Evolutionary conservation across 2,888 invertebrate species (phyloP).

Genomic region (Heliconius charithonia): DNA sequence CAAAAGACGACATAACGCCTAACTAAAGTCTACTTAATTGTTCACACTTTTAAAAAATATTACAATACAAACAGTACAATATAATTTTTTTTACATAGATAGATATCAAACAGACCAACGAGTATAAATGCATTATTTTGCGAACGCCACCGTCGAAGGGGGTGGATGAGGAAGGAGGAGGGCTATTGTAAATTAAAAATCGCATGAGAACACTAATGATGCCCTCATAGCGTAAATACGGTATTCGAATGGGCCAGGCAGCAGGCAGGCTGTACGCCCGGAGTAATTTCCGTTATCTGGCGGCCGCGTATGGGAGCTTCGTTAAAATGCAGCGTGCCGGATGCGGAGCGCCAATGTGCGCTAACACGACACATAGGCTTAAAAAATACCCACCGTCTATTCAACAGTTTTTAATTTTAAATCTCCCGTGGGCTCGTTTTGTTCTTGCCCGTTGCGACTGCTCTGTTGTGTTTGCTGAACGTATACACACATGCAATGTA

Average conservation of each 20-base stretch:
- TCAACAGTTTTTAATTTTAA: slow-evolving; percentile 56
- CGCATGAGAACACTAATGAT: slow-evolving; percentile 47
- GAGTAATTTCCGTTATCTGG: slow-evolving; percentile 58
- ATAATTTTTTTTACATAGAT: neutral
- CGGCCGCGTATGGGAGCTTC: slow-evolving; percentile 51
- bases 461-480: slow-evolving; percentile 33
- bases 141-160: neutral
- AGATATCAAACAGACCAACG: neutral
- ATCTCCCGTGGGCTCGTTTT: slow-evolving; percentile 48
- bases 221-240: slow-evolving; percentile 54
- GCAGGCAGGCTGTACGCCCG: slow-evolving; percentile 49
- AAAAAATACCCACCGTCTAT: slow-evolving; percentile 52
- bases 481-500: slow-evolving; percentile 9
- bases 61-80: neutral
- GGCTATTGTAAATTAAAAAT: slow-evolving; percentile 44
- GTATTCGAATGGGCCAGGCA: slow-evolving; percentile 49
- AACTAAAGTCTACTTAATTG: too few species aligned
- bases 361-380: slow-evolving; percentile 51
- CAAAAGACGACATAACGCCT: too few species aligned
- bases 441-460: slow-evolving; percentile 43
- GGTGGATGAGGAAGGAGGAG: slow-evolving; percentile 17
- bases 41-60: too few species aligned
- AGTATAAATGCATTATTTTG: slow-evolving; percentile 21
- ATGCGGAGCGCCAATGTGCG: slow-evolving; percentile 52
- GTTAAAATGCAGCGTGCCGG: slow-evolving; percentile 53